A percentile compares a stretch with the other conserved stretches of the same genome.
Conservation (phyloP, 2,888 invertebrate species). For the Fragum sueziense region DNA sequence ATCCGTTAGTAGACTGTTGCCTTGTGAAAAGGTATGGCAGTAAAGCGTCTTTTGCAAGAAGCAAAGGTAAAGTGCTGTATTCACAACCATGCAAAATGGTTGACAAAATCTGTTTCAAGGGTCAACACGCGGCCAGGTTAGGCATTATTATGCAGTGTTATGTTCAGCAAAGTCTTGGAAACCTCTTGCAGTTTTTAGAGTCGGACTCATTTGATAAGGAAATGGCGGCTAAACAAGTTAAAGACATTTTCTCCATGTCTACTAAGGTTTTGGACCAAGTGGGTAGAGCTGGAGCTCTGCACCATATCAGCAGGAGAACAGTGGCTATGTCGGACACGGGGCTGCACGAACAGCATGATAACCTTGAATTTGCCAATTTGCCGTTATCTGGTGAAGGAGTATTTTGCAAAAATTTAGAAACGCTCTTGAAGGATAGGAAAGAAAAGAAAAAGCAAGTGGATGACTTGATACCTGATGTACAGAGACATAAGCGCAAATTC, state of each 20-base stretch:
- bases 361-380: neutral
- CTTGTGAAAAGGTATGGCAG: conserved; percentile 29
- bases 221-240: neutral
- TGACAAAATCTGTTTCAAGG: conserved; percentile 1
- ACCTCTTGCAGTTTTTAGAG: neutral
- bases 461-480: conserved; percentile 5
- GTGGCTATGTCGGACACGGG: conserved; percentile 11
- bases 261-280: conserved; percentile 9
- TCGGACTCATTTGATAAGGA: neutral
- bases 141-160: neutral
- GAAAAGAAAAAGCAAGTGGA: conserved; percentile 17
- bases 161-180: conserved; percentile 8
- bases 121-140: conserved; percentile 1
- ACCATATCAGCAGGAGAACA: conserved; percentile 11
- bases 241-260: conserved; percentile 25
- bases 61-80: conserved; percentile 27
- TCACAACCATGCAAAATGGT: conserved; percentile 43
- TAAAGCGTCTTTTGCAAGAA: conserved; percentile 41
- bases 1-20: conserved; percentile 36
- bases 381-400: conserved; percentile 17
- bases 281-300: conserved; percentile 22
- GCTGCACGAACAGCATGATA: neutral
- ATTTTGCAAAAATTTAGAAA: conserved; percentile 7
- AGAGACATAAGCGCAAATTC: neutral
- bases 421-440: neutral